These are phyloP conservation scores for Gavia stellata DNA, from an alignment of 2,113 vertebrate species.

Conservation along the genomic window DNA sequence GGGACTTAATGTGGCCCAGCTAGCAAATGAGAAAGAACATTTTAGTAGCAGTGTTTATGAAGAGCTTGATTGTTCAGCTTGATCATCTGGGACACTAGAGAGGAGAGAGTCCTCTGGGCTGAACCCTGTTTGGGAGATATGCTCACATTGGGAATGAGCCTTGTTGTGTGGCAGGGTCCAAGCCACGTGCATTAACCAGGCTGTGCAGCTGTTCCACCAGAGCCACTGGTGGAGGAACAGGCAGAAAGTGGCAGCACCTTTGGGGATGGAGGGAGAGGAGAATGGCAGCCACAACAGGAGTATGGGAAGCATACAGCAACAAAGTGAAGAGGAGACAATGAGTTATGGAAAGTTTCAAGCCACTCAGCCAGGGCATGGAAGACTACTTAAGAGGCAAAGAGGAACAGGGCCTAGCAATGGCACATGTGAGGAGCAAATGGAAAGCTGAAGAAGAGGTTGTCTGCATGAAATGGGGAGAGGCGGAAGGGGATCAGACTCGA, in stretches of 20 bases:
- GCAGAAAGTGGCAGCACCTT: background rate
- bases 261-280: background rate
- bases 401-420: background rate
- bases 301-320: background rate
- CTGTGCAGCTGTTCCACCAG: background rate
- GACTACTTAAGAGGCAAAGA: background rate
- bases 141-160: background rate
- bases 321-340: background rate
- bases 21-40: background rate
- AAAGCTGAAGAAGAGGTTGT: background rate
- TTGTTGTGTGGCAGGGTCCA: background rate
- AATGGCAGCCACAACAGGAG: background rate
- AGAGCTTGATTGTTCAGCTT: background rate
- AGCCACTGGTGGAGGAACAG: background rate
- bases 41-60: background rate
- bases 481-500: background rate
- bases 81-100: background rate
- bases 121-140: background rate
- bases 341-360: background rate
- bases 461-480: background rate
- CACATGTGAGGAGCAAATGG: background rate
- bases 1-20: background rate
- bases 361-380: background rate
- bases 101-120: background rate
- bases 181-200: accelerated